Conservation (phyloP, 2,888 invertebrate genomes). For the Macaria liturata region DNA sequence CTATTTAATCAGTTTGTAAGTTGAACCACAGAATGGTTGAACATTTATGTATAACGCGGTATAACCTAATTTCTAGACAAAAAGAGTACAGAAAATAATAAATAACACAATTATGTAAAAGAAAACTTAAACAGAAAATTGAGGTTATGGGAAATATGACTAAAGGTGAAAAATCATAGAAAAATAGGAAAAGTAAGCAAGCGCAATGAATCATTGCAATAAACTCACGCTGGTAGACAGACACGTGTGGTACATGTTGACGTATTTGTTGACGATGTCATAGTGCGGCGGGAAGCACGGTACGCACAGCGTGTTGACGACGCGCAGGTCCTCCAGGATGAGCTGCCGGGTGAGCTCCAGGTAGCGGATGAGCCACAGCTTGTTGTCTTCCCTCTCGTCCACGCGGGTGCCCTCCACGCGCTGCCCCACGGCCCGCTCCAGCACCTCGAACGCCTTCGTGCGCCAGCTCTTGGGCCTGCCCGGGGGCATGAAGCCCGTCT, state of each 20-base stretch:
- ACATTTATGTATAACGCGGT: too few relatives aligned
- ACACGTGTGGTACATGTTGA: slow-evolving; percentile 96
- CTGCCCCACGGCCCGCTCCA: slow-evolving; percentile 90
- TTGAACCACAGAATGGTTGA: too few relatives aligned
- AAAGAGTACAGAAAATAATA: too few relatives aligned
- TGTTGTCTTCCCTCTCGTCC: slow-evolving; percentile 94
- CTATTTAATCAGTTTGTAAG: too few relatives aligned
- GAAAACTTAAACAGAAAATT: too few relatives aligned
- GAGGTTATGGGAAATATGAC: too few relatives aligned
- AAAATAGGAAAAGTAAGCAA: too few relatives aligned
- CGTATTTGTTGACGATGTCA: slow-evolving; percentile 95
- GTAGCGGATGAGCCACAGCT: slow-evolving; percentile 97
- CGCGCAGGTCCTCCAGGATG: slow-evolving; percentile 94
- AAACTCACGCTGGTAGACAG: slow-evolving; percentile 89
- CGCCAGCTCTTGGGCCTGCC: slow-evolving; percentile 97
- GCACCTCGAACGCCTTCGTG: slow-evolving; percentile 91
- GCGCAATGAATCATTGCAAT: neutral
- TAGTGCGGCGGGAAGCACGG: slow-evolving; percentile 98
- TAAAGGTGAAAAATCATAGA: too few relatives aligned
- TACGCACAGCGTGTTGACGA: slow-evolving; percentile 94
- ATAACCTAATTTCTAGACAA: too few relatives aligned
- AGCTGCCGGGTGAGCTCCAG: slow-evolving; percentile 94
- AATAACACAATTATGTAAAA: too few relatives aligned
- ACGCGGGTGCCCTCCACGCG: slow-evolving; percentile 97
- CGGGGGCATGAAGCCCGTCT: slow-evolving; percentile 95